A percentile compares a stretch with the other conserved stretches of the same genome.
phyloP scores from a whole-genome alignment of 1,140 invertebrate genomes.

The Lysiphlebus fabarum region DNA sequence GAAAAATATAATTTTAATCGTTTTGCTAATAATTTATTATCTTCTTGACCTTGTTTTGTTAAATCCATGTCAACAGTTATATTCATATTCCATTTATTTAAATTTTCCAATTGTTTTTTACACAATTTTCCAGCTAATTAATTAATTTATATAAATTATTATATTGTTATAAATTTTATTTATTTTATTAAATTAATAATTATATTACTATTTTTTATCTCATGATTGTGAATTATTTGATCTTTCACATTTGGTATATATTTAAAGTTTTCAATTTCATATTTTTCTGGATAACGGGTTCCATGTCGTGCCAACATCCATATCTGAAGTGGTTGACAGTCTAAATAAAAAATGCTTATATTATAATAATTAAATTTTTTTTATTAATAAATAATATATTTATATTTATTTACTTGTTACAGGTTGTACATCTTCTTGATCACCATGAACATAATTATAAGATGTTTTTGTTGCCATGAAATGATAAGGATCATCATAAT shows the following conservation, averaged over 20 bases:
- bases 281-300: constrained; percentile 36
- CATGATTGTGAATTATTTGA: constrained; percentile 42
- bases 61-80: constrained; percentile 34
- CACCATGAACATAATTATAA: constrained; percentile 49
- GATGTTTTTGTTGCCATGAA: constrained; percentile 53
- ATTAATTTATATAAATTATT: too few species aligned
- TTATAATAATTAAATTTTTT: background rate
- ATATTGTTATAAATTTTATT: background rate
- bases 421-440: constrained; percentile 36
- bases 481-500: constrained; percentile 52
- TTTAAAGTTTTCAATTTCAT: constrained; percentile 30
- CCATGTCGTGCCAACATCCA: constrained; percentile 46
- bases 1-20: constrained; percentile 45
- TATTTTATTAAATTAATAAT: background rate
- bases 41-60: constrained; percentile 42
- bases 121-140: constrained; percentile 49
- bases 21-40: constrained; percentile 44
- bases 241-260: constrained; percentile 33
- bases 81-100: constrained; percentile 44
- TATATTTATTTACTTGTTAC: constrained; percentile 48
- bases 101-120: constrained; percentile 44
- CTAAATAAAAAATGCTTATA: constrained; percentile 26
- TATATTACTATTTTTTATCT: constrained; percentile 35
- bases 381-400: background rate
- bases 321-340: constrained; percentile 42